phyloP scores from a whole-genome alignment of 2,113 vertebrate genomes.

The Crotalus helleri region DNA sequence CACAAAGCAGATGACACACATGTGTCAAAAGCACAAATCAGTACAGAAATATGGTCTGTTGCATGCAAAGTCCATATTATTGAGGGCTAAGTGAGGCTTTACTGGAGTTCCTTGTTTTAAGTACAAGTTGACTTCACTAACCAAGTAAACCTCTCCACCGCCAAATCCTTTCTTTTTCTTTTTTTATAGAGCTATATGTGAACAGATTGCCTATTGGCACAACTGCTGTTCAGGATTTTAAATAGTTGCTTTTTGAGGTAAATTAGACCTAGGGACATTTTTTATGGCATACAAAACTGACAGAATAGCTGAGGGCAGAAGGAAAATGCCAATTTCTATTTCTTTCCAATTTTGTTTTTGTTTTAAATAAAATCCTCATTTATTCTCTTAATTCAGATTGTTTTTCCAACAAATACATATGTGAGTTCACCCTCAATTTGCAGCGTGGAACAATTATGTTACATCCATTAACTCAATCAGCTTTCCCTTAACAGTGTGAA shows the following conservation, averaged over 20 bases:
- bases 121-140: background rate
- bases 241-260: background rate
- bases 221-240: background rate
- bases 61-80: background rate
- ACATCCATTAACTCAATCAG: conserved; percentile 66
- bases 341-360: background rate
- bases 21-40: background rate
- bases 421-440: conserved; percentile 35
- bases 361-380: background rate
- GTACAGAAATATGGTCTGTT: background rate
- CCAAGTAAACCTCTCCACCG: background rate
- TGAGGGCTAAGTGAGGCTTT: background rate
- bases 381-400: background rate
- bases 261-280: background rate
- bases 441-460: conserved; percentile 60
- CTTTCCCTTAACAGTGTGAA: conserved; percentile 60
- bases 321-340: conserved; percentile 1
- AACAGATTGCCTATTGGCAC: background rate
- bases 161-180: background rate
- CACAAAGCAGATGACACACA: background rate
- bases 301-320: background rate
- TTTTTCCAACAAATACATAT: background rate
- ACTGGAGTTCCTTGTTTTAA: background rate
- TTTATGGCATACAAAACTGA: background rate
- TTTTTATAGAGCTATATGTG: background rate